phyloP scores from a whole-genome alignment of 2,888 invertebrate species.

The Proisotoma minuta region DNA sequence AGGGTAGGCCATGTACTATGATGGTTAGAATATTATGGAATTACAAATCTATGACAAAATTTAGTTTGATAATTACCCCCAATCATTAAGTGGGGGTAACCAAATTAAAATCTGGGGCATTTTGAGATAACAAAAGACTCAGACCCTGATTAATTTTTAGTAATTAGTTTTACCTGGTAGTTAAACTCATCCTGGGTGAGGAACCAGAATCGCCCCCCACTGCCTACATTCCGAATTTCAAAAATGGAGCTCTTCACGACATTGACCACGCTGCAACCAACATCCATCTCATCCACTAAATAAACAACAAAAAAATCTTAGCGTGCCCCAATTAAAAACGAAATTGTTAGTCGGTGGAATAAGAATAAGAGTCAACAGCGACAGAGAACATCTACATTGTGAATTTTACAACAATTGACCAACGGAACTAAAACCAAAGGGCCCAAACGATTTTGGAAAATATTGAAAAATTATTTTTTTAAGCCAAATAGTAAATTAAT shows the following conservation, averaged over 20 bases:
- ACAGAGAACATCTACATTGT: no score
- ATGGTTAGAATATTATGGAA: not conserved
- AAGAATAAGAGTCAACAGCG: no score
- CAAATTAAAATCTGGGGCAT: no score
- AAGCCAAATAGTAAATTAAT: not conserved
- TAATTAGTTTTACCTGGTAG: conserved; percentile 33
- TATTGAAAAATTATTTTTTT: conserved; percentile 9
- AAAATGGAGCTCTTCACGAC: conserved; percentile 16
- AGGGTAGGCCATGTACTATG: not conserved
- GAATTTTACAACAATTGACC: no score
- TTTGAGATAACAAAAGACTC: no score
- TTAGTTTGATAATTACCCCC: no score
- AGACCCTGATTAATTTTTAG: no score
- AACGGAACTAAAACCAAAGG: no score
- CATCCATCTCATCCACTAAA: conserved; percentile 38
- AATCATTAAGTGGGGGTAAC: no score
- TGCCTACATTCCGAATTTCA: conserved; percentile 35
- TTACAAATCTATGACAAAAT: conserved; percentile 1
- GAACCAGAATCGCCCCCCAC: conserved; percentile 39
- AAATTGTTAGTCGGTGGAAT: no score
- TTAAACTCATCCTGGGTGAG: conserved; percentile 37
- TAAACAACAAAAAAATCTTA: no score
- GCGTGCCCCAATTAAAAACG: no score
- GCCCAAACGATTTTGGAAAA: not conserved
- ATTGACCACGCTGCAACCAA: conserved; percentile 32